Evolutionary conservation across 2,888 invertebrate genomes (phyloP).

Genomic region (Formica aserva): DNA sequence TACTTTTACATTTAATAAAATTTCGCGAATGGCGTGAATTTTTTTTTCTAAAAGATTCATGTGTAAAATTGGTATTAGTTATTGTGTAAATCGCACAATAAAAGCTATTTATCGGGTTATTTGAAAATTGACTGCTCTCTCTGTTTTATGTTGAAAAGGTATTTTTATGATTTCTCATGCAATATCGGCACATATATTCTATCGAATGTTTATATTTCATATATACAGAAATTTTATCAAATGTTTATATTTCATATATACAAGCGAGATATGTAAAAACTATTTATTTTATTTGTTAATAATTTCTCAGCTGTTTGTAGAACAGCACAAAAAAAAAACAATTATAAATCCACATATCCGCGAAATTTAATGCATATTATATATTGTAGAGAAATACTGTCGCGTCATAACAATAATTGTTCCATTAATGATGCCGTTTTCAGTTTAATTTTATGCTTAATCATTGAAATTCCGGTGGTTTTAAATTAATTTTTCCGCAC

Average conservation of each 20-base stretch:
- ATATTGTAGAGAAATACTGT: neutral
- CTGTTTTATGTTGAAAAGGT: slow-evolving; percentile 8
- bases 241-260: slow-evolving; percentile 3
- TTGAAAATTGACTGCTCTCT: slow-evolving; percentile 19
- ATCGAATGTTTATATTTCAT: neutral
- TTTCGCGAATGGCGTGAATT: slow-evolving; percentile 19
- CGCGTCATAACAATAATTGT: slow-evolving; percentile 24
- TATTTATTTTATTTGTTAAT: slow-evolving; percentile 24
- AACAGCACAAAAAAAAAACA: neutral
- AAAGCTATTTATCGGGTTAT: slow-evolving; percentile 1
- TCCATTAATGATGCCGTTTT: neutral
- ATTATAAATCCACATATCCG: neutral
- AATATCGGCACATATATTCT: neutral
- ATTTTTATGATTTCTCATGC: slow-evolving; percentile 16
- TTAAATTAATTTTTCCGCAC: slow-evolving; percentile 27
- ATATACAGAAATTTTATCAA: neutral
- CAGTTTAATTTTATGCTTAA: slow-evolving; percentile 16
- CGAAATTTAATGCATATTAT: slow-evolving; percentile 16
- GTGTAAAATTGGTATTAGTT: slow-evolving; percentile 36
- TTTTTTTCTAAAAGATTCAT: slow-evolving; percentile 3
- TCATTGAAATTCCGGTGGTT: neutral
- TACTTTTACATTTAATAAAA: slow-evolving; percentile 21
- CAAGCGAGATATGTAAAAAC: neutral
- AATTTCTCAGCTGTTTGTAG: neutral
- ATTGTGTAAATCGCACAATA: slow-evolving; percentile 9